Conservation (phyloP, 2,113 vertebrate species). For the Pseudorhombus dupliciocellatus region DNA sequence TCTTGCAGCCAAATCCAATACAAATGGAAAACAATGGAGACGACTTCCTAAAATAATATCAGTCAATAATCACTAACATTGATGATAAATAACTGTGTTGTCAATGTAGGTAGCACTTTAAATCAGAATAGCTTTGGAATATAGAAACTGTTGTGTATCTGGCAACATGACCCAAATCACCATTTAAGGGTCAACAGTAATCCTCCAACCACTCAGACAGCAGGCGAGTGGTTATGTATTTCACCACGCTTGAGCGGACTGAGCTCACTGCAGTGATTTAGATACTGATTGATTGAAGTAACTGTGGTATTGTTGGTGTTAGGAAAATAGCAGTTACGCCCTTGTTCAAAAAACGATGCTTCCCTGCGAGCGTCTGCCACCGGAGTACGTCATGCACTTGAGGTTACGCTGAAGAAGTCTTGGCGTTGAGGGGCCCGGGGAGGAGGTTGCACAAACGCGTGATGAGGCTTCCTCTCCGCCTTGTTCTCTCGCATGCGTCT, state of each 20-base stretch:
- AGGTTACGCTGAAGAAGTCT: conserved; percentile 67
- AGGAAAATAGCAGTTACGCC: conserved; percentile 41
- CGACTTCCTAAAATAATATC: neutral
- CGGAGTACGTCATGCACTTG: conserved; percentile 67
- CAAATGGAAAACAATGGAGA: too few species aligned
- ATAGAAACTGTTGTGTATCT: neutral
- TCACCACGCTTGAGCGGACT: conserved; percentile 33
- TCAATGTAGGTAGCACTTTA: neutral
- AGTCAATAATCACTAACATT: neutral
- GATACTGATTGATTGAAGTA: conserved; percentile 49
- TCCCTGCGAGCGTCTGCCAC: conserved; percentile 64
- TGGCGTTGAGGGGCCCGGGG: conserved; percentile 58
- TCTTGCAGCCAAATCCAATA: too few species aligned
- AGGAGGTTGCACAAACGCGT: conserved; percentile 62
- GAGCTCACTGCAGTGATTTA: conserved; percentile 41
- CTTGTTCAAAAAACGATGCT: conserved; percentile 54
- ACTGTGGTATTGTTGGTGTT: conserved; percentile 38
- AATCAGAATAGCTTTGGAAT: neutral
- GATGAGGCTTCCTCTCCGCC: conserved; percentile 60
- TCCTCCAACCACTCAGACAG: conserved; percentile 36
- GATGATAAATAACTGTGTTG: neutral
- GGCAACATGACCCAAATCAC: neutral
- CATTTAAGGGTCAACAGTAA: conserved; percentile 20
- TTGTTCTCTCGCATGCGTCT: conserved; percentile 67
- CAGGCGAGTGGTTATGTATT: conserved; percentile 29